Evolutionary conservation across 2,797 vertebrate species (phyloP).

Genomic region (Tauraco hartlaubi): DNA sequence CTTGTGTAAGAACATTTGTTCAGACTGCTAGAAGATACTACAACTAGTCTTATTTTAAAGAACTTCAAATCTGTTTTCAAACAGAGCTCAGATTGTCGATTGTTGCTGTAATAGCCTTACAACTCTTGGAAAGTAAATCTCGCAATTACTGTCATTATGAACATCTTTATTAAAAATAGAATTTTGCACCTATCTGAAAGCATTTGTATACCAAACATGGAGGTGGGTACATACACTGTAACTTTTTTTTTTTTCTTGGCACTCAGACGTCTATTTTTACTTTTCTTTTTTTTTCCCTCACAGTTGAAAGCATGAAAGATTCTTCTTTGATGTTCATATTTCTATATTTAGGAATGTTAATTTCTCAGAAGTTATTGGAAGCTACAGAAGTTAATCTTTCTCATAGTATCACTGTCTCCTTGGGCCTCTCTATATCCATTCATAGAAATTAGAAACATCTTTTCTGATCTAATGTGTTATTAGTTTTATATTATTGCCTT

Average conservation of each 20-base stretch:
- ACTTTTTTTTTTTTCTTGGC: neutral
- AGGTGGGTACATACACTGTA: neutral
- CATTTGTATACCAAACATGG: neutral
- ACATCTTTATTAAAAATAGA: neutral
- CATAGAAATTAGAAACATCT: neutral
- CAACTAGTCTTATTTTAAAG: neutral
- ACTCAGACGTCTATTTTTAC: neutral
- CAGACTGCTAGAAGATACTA: neutral
- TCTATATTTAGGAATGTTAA: slow-evolving; percentile 12
- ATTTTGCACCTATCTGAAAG: neutral
- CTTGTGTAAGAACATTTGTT: neutral
- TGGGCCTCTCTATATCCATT: neutral
- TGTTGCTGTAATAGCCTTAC: neutral
- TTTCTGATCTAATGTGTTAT: neutral
- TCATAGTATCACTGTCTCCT: neutral
- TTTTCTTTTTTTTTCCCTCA: rapidly evolving
- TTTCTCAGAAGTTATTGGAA: slow-evolving; percentile 10
- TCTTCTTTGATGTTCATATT: neutral
- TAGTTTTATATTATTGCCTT: slow-evolving; percentile 2
- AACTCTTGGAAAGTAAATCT: neutral
- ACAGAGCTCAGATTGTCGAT: neutral
- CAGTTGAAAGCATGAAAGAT: neutral
- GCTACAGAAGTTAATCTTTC: slow-evolving; percentile 6
- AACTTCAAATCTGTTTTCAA: neutral
- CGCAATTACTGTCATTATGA: neutral